Evolutionary conservation across 2,113 vertebrate species (phyloP), one percentile per base, ranked within the genome.

Genomic region (Casuarius casuarius): DNA sequence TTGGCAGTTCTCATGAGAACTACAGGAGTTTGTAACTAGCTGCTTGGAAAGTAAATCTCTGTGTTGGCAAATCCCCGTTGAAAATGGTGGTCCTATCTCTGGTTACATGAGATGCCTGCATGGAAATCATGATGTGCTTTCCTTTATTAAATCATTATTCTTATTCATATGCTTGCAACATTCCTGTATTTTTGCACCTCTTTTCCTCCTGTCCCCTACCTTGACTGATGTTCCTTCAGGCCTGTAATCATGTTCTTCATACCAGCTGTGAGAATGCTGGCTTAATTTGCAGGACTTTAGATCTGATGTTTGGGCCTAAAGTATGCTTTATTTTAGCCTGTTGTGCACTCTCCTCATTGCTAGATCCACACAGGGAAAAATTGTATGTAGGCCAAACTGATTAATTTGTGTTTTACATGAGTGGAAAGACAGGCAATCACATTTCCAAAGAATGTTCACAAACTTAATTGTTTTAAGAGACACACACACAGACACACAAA

Each of bases 311-410:
- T 5, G 28, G 44, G 7, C n/a, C 21, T 82, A 48, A 72, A 71
- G 2, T 4, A 20, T 15, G 23, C 20, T 49, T 78, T 38, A 31
- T 16, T 18, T 31, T 40, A 3, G 6, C 9, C 5, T 72, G 2
- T 13, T 67, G 5, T 54, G 16, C 6, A 3, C 3, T 65, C 7
- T 40, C 35, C 13, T 12, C 5, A 1, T 6, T 3, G 4, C 3
- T 74, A 8, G 18, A n/a, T 75, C 38, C 61, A 17, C 11, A 25
- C 42, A 72, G 21, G 56, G 22, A 85, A 35, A 84, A 72, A 38
- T 19, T 75, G 8, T 23, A 62, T 21, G 21, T 3, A 42, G 67
- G 31, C 46, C 31, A 33, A 51, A 67, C 44, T 12, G 21, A 74
- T 19, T 10, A 42, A 20, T 59, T 71, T 63, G 19, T 2, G 0